These are phyloP conservation scores for Caenorhabditis drosophilae DNA, from an alignment of 2,888 invertebrate species.

Conservation along the genomic window DNA sequence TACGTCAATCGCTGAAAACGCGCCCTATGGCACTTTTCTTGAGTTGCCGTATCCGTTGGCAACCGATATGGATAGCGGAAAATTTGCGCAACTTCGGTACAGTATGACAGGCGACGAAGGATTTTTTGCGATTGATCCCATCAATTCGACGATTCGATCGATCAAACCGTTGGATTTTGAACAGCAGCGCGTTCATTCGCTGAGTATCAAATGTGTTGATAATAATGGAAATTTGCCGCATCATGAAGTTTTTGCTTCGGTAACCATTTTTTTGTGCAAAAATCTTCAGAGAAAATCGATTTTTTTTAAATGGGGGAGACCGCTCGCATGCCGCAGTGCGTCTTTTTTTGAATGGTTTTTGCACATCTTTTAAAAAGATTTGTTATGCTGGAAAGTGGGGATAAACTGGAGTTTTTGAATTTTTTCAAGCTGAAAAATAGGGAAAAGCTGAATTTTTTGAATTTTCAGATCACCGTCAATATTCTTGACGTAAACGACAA, in stretches of 20 bases:
- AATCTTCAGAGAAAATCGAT: background rate
- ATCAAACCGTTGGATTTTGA: slow-evolving; percentile 38
- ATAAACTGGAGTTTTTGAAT: background rate
- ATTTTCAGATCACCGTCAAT: slow-evolving; percentile 13
- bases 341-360: too few species aligned
- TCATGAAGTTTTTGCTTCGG: slow-evolving; percentile 48
- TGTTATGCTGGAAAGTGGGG: background rate
- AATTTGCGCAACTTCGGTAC: slow-evolving; percentile 26
- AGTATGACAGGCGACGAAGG: slow-evolving; percentile 42
- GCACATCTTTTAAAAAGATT: too few species aligned
- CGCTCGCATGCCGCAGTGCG: too few species aligned
- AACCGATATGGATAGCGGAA: slow-evolving; percentile 33
- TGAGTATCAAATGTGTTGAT: slow-evolving; percentile 39
- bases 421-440: too few species aligned
- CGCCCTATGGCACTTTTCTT: slow-evolving; percentile 32
- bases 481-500: slow-evolving; percentile 69
- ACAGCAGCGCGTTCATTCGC: slow-evolving; percentile 38
- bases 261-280: slow-evolving; percentile 1
- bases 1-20: slow-evolving; percentile 18
- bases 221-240: slow-evolving; percentile 22
- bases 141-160: slow-evolving; percentile 22
- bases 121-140: slow-evolving; percentile 34
- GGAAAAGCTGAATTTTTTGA: background rate
- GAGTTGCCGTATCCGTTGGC: slow-evolving; percentile 50
- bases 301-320: background rate